Evolutionary conservation across 1,140 invertebrate genomes (phyloP).

Genomic region (Drosophila rufa): DNA sequence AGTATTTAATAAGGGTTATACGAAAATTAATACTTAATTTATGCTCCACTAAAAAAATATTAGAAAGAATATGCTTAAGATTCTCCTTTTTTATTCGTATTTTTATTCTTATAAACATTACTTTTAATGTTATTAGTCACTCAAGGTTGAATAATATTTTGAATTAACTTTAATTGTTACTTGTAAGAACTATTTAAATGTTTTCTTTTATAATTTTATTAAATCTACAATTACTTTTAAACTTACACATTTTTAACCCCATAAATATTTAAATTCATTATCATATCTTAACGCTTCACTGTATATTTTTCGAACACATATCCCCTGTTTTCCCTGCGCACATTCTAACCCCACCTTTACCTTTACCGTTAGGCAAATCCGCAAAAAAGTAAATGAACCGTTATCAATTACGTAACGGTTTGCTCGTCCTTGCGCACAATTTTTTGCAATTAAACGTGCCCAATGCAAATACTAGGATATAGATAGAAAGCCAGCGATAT

Average conservation of each 20-base stretch:
- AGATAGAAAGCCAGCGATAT: slow-evolving; percentile 70
- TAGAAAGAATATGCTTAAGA: too few relatives aligned
- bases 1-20: too few relatives aligned
- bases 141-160: neutral
- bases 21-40: too few relatives aligned
- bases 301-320: slow-evolving; percentile 29
- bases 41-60: too few relatives aligned
- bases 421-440: slow-evolving; percentile 48
- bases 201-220: neutral
- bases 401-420: slow-evolving; percentile 75
- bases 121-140: neutral
- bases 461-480: slow-evolving; percentile 66
- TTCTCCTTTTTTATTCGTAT: too few relatives aligned
- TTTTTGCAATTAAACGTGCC: slow-evolving; percentile 66
- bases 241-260: neutral
- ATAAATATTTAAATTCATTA: neutral
- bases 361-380: slow-evolving; percentile 78
- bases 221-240: neutral
- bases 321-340: neutral
- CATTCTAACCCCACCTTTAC: slow-evolving; percentile 16
- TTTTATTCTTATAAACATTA: too few relatives aligned
- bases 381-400: slow-evolving; percentile 70
- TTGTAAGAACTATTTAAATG: neutral
- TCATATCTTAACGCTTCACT: slow-evolving; percentile 60
- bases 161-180: neutral